Conservation (phyloP, 1,140 invertebrate genomes). For the Sycobia sp. region DNA sequence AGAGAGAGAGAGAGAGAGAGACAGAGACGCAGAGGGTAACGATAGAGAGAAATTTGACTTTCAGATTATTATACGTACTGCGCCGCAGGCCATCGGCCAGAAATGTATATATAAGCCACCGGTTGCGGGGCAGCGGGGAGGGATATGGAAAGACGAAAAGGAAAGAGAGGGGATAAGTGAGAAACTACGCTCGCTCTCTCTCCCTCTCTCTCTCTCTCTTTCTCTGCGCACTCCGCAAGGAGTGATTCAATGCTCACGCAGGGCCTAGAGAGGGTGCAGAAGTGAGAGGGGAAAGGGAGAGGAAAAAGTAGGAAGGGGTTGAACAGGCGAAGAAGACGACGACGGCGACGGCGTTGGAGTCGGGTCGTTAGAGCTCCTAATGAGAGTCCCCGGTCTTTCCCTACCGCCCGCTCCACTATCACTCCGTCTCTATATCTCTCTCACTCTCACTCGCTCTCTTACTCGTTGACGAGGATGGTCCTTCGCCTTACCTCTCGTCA, state of each 20-base stretch:
- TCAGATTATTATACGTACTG: slow-evolving; percentile 50
- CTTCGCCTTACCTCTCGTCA: background rate
- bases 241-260: slow-evolving; percentile 20
- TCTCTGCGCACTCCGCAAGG: background rate
- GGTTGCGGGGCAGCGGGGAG: background rate
- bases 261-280: slow-evolving; percentile 29
- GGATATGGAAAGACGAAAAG: background rate
- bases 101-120: slow-evolving; percentile 8
- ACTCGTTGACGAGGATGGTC: too few relatives aligned
- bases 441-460: background rate
- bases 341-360: slow-evolving; percentile 33
- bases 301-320: slow-evolving; percentile 37
- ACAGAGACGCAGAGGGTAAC: background rate
- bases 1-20: slow-evolving; percentile 2
- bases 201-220: too few relatives aligned
- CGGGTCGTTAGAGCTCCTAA: slow-evolving; percentile 57
- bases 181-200: too few relatives aligned
- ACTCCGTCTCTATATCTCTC: slow-evolving; percentile 2
- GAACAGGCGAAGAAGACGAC: background rate
- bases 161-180: background rate
- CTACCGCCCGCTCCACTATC: slow-evolving; percentile 4
- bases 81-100: slow-evolving; percentile 12
- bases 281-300: slow-evolving; percentile 33
- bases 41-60: slow-evolving; percentile 57
- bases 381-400: slow-evolving; percentile 42